Evolutionary conservation across 2,797 vertebrate genomes (phyloP).

Genomic region (Salmo trutta): DNA sequence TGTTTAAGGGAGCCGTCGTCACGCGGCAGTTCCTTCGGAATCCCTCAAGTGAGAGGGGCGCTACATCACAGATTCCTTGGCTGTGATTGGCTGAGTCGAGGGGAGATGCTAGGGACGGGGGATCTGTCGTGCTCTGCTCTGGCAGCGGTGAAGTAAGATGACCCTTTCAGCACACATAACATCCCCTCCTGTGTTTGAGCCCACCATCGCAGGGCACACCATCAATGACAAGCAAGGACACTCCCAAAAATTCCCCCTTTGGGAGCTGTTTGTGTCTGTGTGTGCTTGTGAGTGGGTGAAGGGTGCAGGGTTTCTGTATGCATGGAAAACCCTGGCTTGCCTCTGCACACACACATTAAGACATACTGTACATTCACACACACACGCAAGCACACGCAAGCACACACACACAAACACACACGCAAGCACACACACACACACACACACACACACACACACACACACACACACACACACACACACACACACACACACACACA

Average conservation of each 20-base stretch:
- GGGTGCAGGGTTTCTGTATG: not conserved
- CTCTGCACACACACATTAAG: slow-evolving; percentile 24
- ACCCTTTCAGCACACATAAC: slow-evolving; percentile 77
- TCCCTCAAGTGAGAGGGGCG: slow-evolving; percentile 87
- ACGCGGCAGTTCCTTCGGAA: slow-evolving; percentile 86
- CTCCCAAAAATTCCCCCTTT: slow-evolving; percentile 30
- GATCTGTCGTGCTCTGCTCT: slow-evolving; percentile 52
- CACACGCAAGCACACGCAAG: slow-evolving; percentile 7
- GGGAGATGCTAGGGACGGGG: slow-evolving; percentile 68
- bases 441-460: slow-evolving; percentile 1
- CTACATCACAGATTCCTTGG: slow-evolving; percentile 77
- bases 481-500: slow-evolving; percentile 17
- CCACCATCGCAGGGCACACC: slow-evolving; percentile 45
- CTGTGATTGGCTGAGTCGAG: slow-evolving; percentile 82
- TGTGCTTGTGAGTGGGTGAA: not conserved
- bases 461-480: slow-evolving; percentile 12
- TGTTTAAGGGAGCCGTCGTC: slow-evolving; percentile 77
- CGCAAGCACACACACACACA: slow-evolving; percentile 4
- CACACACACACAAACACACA: not conserved
- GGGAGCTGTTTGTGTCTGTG: slow-evolving; percentile 10
- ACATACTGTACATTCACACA: slow-evolving; percentile 7
- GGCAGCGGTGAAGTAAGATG: slow-evolving; percentile 74
- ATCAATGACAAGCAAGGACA: slow-evolving; percentile 69
- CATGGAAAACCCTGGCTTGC: slow-evolving; percentile 44
- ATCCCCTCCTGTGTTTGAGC: slow-evolving; percentile 59